Evolutionary conservation across 2,888 invertebrate genomes (phyloP).

Genomic region (Eupeodes latifasciatus): DNA sequence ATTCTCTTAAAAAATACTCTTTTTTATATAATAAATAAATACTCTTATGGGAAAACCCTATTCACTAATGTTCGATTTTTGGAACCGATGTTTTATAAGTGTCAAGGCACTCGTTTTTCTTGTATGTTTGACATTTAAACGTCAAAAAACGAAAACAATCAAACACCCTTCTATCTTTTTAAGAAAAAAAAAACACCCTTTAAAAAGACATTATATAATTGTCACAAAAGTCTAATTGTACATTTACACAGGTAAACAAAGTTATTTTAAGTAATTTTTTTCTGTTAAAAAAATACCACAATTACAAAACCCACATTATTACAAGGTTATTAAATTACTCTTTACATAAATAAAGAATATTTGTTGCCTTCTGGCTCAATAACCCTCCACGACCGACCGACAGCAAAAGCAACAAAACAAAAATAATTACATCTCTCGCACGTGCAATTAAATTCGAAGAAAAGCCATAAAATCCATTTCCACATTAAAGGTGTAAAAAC

Average conservation of each 20-base stretch:
- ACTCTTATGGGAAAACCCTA: no score
- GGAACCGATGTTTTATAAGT: no score
- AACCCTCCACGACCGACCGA: conserved; percentile 4
- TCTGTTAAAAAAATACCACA: background rate
- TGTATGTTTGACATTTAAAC: no score
- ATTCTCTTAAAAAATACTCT: no score
- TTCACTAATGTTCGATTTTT: no score
- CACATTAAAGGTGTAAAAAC: conserved; percentile 31
- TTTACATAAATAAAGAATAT: background rate
- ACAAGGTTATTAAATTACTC: conserved; percentile 45
- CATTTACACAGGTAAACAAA: background rate
- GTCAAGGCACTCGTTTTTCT: no score
- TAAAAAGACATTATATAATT: no score
- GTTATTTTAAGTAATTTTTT: background rate
- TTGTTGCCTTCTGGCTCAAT: background rate
- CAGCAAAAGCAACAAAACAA: background rate
- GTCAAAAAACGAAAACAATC: no score
- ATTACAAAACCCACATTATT: background rate
- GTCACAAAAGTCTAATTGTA: no score
- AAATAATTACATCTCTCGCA: conserved; percentile 38
- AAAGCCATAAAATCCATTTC: conserved; percentile 47
- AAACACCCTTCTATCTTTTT: no score
- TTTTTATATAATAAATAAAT: no score
- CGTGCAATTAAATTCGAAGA: conserved; percentile 52
- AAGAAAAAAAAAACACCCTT: no score